A percentile compares a stretch with the other conserved stretches of the same genome.
Evolutionary conservation across 2,113 vertebrate genomes (phyloP).

Genomic region (Apodemus sylvaticus): DNA sequence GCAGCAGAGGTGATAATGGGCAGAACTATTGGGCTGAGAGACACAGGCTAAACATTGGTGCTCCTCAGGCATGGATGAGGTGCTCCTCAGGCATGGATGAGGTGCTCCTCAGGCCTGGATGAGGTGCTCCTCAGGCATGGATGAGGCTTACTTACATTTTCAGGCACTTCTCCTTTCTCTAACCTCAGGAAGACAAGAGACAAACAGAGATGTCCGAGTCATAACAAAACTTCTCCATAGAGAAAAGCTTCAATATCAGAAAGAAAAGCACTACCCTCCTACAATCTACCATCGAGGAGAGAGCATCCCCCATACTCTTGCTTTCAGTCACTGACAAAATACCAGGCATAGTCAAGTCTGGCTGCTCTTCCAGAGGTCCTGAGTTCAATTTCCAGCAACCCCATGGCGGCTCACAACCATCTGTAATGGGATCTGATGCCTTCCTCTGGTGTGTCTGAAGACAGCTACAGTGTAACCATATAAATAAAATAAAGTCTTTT

Average conservation of each 20-base stretch:
- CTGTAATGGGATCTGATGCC: too few species aligned
- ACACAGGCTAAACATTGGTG: not conserved
- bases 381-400: too few species aligned
- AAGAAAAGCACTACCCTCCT: not conserved
- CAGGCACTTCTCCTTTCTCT: not conserved
- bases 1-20: not conserved
- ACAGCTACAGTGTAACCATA: too few species aligned
- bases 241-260: not conserved
- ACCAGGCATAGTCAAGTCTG: not conserved
- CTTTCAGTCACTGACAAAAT: not conserved
- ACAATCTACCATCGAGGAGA: not conserved
- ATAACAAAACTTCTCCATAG: slow-evolving; percentile 3
- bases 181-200: not conserved
- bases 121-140: too few species aligned
- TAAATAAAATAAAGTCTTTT: too few species aligned
- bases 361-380: too few species aligned
- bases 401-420: too few species aligned
- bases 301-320: not conserved
- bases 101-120: too few species aligned
- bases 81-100: too few species aligned
- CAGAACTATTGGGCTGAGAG: not conserved
- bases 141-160: not conserved
- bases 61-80: not conserved
- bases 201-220: not conserved
- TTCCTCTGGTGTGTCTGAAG: too few species aligned